A percentile compares a stretch with the other conserved stretches of the same genome.
Evolutionary conservation across 2,888 invertebrate genomes (phyloP).

Genomic region (Troides oblongomaculatus): DNA sequence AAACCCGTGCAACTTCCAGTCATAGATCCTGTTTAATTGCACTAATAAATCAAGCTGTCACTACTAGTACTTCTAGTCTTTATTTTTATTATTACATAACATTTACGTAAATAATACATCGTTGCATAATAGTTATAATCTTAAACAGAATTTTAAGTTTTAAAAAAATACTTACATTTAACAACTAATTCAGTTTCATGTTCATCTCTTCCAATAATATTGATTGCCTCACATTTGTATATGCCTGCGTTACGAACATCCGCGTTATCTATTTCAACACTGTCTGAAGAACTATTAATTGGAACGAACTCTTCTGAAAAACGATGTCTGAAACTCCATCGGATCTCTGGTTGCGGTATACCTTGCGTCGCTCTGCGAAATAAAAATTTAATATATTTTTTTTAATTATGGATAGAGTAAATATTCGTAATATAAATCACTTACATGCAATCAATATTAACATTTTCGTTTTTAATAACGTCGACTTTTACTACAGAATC

Average conservation of each 20-base stretch:
- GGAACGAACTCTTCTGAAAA: conserved; percentile 15
- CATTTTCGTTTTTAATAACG: conserved; percentile 34
- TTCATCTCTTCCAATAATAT: conserved; percentile 40
- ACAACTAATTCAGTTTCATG: conserved; percentile 40
- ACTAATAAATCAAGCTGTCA: too few species aligned
- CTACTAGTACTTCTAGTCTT: too few species aligned
- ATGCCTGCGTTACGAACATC: conserved; percentile 35
- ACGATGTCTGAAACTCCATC: conserved; percentile 41
- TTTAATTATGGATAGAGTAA: not conserved
- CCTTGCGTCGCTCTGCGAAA: conserved; percentile 13
- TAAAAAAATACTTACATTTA: conserved; percentile 49
- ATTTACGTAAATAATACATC: too few species aligned
- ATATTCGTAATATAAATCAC: conserved; percentile 3
- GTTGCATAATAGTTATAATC: too few species aligned
- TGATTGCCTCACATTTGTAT: conserved; percentile 46
- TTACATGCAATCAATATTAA: conserved; percentile 47
- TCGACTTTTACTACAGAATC: conserved; percentile 32
- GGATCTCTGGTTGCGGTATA: conserved; percentile 28
- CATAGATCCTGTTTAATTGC: too few species aligned
- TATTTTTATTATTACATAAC: too few species aligned
- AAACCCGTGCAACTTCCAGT: too few species aligned
- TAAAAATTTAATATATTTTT: not conserved
- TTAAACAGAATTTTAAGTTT: too few species aligned
- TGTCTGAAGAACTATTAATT: conserved; percentile 29
- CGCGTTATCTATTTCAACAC: conserved; percentile 33